phyloP scores from a whole-genome alignment of 2,797 vertebrate genomes.

The Eupleurogrammus muticus region DNA sequence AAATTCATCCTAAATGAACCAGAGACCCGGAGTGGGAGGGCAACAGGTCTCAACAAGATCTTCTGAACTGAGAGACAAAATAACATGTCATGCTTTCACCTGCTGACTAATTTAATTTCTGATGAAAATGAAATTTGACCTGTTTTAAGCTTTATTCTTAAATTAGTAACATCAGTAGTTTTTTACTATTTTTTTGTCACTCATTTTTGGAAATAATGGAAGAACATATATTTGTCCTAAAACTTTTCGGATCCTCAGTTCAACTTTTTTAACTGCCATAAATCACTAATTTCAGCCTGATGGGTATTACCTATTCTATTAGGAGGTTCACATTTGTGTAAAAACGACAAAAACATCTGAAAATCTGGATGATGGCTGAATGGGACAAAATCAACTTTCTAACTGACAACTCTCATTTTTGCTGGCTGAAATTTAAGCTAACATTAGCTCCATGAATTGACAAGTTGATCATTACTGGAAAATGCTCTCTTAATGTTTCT shows the following conservation, averaged over 20 bases:
- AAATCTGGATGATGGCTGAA: too few relatives aligned
- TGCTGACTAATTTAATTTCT: conserved; percentile 15
- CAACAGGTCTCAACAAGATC: conserved; percentile 55
- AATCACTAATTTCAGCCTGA: too few relatives aligned
- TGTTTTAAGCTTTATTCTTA: not conserved
- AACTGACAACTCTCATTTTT: too few relatives aligned
- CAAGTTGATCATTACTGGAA: too few relatives aligned
- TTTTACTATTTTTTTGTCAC: not conserved
- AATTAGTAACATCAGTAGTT: not conserved
- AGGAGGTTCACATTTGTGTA: too few relatives aligned
- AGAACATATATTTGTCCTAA: not conserved
- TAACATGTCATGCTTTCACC: conserved; percentile 40
- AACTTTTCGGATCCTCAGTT: not conserved
- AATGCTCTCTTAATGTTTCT: too few relatives aligned
- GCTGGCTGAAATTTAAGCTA: too few relatives aligned
- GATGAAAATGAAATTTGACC: conserved; percentile 4
- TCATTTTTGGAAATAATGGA: not conserved
- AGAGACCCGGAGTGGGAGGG: not conserved
- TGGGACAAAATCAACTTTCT: too few relatives aligned
- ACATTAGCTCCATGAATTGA: too few relatives aligned
- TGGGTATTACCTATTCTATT: too few relatives aligned
- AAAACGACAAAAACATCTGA: too few relatives aligned
- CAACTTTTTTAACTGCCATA: too few relatives aligned
- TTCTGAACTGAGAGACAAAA: conserved; percentile 28
- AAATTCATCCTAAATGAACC: conserved; percentile 10